Conservation (phyloP, 2,797 vertebrate genomes). For the Heliangelus exortis region DNA sequence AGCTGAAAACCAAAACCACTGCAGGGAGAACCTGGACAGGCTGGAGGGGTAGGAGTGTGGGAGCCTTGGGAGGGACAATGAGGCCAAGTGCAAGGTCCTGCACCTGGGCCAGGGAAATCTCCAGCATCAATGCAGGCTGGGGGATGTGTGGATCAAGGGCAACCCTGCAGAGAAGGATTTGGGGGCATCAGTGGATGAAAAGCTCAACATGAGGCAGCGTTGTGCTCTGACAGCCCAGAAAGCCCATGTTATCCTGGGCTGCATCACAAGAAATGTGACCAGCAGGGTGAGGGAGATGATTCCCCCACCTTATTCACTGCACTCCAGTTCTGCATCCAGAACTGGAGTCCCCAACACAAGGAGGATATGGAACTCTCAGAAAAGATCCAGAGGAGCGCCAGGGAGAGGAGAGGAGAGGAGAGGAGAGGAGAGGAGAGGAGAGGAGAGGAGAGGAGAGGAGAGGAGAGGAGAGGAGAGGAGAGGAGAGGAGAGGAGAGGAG, state of each 20-base stretch:
- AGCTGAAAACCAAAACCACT: rapidly evolving
- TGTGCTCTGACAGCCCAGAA: rapidly evolving
- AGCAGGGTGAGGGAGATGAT: rapidly evolving
- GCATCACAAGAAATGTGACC: rapidly evolving
- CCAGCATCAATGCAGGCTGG: not conserved
- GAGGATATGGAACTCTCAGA: not conserved
- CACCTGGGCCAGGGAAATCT: not conserved
- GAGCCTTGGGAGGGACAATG: not conserved
- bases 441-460: too few species aligned
- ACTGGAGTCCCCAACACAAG: rapidly evolving
- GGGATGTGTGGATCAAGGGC: not conserved
- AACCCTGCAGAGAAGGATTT: not conserved
- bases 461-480: too few species aligned
- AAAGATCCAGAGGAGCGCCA: not conserved
- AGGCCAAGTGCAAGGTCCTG: too few species aligned
- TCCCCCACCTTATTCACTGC: not conserved
- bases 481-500: too few species aligned
- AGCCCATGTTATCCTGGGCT: rapidly evolving
- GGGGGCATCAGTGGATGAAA: not conserved
- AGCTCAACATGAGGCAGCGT: rapidly evolving
- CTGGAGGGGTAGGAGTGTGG: rapidly evolving
- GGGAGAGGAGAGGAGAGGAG: rapidly evolving
- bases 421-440: too few species aligned
- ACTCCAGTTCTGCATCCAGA: not conserved
- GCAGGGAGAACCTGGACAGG: not conserved